A percentile compares a stretch with the other conserved stretches of the same genome.
Conservation (phyloP, 2,113 vertebrate genomes). For the Chascanopsetta lugubris region DNA sequence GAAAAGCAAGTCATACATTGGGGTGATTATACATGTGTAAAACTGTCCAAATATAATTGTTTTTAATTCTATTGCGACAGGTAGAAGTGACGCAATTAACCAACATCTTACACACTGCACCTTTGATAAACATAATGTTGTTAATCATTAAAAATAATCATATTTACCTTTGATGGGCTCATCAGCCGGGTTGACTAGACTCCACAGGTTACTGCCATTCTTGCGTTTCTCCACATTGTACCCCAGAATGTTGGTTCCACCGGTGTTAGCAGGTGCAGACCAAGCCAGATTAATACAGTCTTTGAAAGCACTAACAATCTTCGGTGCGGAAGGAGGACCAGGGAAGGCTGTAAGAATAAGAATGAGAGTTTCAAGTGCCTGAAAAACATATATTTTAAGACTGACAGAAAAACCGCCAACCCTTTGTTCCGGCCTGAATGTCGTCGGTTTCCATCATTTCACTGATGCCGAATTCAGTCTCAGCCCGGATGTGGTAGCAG, state of each 20-base stretch:
- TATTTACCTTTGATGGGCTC: slow-evolving; percentile 79
- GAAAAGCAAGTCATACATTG: too few species aligned
- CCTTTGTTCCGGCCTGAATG: slow-evolving; percentile 85
- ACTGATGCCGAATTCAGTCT: slow-evolving; percentile 82
- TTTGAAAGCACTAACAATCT: slow-evolving; percentile 82
- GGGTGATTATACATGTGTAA: too few species aligned
- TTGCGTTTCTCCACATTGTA: slow-evolving; percentile 88
- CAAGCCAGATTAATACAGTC: slow-evolving; percentile 83
- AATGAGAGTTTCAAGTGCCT: too few species aligned
- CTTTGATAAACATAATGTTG: not conserved
- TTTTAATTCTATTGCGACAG: too few species aligned
- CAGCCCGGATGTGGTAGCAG: slow-evolving; percentile 85
- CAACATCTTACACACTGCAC: too few species aligned
- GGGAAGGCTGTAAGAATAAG: slow-evolving; percentile 78
- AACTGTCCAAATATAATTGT: too few species aligned
- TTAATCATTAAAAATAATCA: too few species aligned
- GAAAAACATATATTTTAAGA: not conserved
- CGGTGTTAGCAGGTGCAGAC: slow-evolving; percentile 80
- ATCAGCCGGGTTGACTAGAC: slow-evolving; percentile 69
- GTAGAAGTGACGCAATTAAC: too few species aligned
- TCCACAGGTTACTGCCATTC: slow-evolving; percentile 85
- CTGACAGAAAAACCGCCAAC: slow-evolving; percentile 68
- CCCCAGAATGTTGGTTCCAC: slow-evolving; percentile 82
- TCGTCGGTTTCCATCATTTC: slow-evolving; percentile 85
- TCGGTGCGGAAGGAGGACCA: slow-evolving; percentile 80